Evolutionary conservation across 1,140 invertebrate species (phyloP).

Genomic region (Drosophila lowei): DNA sequence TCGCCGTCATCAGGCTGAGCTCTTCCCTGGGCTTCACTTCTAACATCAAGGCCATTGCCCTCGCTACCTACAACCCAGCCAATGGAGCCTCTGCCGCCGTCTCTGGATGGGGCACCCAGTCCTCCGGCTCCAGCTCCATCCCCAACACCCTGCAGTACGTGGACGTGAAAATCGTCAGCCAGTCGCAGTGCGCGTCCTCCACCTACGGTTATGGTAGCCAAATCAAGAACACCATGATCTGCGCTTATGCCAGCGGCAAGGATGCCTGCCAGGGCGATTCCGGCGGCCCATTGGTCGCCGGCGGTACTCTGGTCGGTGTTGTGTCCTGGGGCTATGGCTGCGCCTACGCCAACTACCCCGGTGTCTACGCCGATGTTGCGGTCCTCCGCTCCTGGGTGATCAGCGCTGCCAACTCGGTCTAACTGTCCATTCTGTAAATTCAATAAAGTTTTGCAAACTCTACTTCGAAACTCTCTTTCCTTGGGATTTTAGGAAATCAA

Average conservation of each 20-base stretch:
- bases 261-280: constrained; percentile 83
- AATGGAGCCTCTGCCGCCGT: constrained; percentile 68
- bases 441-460: constrained; percentile 7
- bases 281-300: constrained; percentile 83
- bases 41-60: constrained; percentile 75
- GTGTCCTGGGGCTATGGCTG: constrained; percentile 87
- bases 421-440: background rate
- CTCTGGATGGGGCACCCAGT: constrained; percentile 83
- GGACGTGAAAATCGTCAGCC: constrained; percentile 59
- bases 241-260: constrained; percentile 74
- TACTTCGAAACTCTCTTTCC: background rate
- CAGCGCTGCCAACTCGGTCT: constrained; percentile 36
- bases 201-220: constrained; percentile 57
- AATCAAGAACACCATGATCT: constrained; percentile 81
- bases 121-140: constrained; percentile 44
- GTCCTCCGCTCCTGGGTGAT: constrained; percentile 58
- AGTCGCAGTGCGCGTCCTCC: constrained; percentile 33
- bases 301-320: constrained; percentile 84
- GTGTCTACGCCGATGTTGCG: constrained; percentile 85
- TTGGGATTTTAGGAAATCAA: background rate
- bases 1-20: constrained; percentile 84
- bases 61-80: constrained; percentile 61
- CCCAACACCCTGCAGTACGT: constrained; percentile 62
- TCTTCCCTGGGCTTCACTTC: constrained; percentile 62
- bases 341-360: constrained; percentile 84